These are phyloP conservation scores for Oryctes rhinoceros DNA, from an alignment of 1,140 invertebrate genomes.

Conservation along the genomic window DNA sequence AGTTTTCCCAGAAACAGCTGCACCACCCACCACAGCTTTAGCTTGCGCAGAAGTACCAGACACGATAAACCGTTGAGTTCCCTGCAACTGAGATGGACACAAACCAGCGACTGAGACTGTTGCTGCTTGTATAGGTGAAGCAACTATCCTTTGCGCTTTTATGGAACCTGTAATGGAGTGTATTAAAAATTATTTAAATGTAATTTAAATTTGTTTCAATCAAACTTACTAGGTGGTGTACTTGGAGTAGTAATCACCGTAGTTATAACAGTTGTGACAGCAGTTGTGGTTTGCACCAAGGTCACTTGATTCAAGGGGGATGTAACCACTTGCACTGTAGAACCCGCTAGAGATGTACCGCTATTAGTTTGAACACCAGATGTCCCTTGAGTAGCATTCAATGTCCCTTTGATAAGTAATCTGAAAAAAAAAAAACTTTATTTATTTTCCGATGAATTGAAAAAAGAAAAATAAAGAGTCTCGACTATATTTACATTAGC, in stretches of 20 bases:
- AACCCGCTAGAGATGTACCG: neutral
- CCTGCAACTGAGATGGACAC: slow-evolving; percentile 60
- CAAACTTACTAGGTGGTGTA: slow-evolving; percentile 55
- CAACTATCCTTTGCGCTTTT: slow-evolving; percentile 62
- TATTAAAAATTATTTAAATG: neutral
- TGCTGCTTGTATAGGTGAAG: slow-evolving; percentile 61
- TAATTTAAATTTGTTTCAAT: too few relatives aligned
- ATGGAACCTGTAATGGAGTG: slow-evolving; percentile 53
- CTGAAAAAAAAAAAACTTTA: neutral
- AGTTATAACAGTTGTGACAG: slow-evolving; percentile 59
- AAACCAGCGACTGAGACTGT: slow-evolving; percentile 63
- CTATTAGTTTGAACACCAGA: slow-evolving; percentile 7
- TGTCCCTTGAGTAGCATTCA: neutral
- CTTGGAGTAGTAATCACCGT: slow-evolving; percentile 58
- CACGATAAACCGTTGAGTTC: slow-evolving; percentile 63
- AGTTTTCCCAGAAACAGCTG: slow-evolving; percentile 62
- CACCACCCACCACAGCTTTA: slow-evolving; percentile 60
- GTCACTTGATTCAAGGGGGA: slow-evolving; percentile 33
- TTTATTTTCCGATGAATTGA: too few relatives aligned
- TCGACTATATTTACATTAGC: too few relatives aligned
- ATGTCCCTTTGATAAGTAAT: slow-evolving; percentile 22
- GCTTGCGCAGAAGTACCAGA: slow-evolving; percentile 58
- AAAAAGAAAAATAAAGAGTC: too few relatives aligned
- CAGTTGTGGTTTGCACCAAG: slow-evolving; percentile 46
- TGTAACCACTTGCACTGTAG: slow-evolving; percentile 15